Conservation (phyloP, 1,140 invertebrate genomes). For the Drosophila lowei region DNA sequence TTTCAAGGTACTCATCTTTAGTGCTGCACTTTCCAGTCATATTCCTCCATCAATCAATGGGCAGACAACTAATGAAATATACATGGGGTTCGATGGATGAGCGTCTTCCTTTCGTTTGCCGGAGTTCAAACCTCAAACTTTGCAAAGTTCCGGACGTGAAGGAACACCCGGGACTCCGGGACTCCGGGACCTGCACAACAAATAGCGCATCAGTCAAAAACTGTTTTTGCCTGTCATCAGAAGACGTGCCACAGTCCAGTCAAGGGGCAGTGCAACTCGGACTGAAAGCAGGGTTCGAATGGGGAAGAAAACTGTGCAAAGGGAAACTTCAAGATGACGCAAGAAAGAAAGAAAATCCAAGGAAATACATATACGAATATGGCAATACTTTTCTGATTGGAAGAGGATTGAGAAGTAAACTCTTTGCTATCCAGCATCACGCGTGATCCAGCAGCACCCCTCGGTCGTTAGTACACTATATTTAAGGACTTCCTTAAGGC, state of each 20-base stretch:
- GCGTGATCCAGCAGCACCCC: too few relatives aligned
- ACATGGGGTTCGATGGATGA: conserved; percentile 35
- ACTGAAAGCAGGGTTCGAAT: conserved; percentile 1
- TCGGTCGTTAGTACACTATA: too few relatives aligned
- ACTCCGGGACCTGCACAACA: conserved; percentile 49
- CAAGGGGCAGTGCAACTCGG: conserved; percentile 12
- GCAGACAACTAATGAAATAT: conserved; percentile 67
- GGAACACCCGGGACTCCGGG: background rate
- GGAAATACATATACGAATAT: too few relatives aligned
- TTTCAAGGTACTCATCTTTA: conserved; percentile 6
- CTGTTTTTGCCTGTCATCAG: conserved; percentile 76
- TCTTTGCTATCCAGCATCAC: too few relatives aligned
- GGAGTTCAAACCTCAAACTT: conserved; percentile 68
- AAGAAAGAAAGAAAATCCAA: background rate
- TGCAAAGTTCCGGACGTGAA: conserved; percentile 30
- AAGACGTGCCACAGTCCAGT: conserved; percentile 67
- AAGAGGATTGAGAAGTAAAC: too few relatives aligned
- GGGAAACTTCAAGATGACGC: conserved; percentile 25
- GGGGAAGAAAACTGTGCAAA: conserved; percentile 8
- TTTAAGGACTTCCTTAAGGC: too few relatives aligned
- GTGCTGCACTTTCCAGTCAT: conserved; percentile 30
- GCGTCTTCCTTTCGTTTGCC: conserved; percentile 20
- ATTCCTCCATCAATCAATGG: conserved; percentile 68
- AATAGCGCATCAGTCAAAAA: conserved; percentile 77
- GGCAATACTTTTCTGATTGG: too few relatives aligned